Conservation (phyloP, 2,888 invertebrate genomes). For the Boloria euphrosyne region DNA sequence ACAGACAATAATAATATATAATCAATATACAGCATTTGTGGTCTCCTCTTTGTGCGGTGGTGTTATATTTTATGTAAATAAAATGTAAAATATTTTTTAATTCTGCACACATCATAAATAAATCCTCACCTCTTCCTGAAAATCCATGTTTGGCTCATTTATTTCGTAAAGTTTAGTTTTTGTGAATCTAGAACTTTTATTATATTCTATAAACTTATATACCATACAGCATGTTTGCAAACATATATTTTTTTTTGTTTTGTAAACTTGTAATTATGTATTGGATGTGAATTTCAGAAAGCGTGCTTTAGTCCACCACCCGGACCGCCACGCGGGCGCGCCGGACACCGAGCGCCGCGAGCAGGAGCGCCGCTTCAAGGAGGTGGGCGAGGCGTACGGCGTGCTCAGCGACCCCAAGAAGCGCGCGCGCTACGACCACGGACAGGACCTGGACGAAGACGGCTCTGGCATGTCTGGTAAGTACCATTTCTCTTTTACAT, state of each 20-base stretch:
- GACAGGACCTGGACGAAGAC: conserved; percentile 92
- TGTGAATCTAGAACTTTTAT: too few species aligned
- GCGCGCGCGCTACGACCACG: conserved; percentile 94
- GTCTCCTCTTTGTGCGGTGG: too few species aligned
- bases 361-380: conserved; percentile 97
- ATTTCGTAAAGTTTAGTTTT: too few species aligned
- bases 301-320: conserved; percentile 95
- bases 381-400: conserved; percentile 97
- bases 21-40: too few species aligned
- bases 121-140: too few species aligned
- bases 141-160: too few species aligned
- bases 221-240: too few species aligned
- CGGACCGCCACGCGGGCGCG: conserved; percentile 95
- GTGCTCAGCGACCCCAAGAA: conserved; percentile 95
- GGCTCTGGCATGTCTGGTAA: conserved; percentile 76
- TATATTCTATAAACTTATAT: too few species aligned
- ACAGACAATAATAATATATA: too few species aligned
- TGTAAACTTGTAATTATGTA: neutral
- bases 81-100: too few species aligned
- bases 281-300: conserved; percentile 82
- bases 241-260: neutral
- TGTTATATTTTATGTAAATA: too few species aligned
- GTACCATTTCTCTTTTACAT: conserved; percentile 13
- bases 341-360: conserved; percentile 92
- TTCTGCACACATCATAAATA: too few species aligned